Evolutionary conservation across 2,888 invertebrate genomes (phyloP), one percentile per base, ranked within the genome.

Genomic region (Cyrtodaria siliqua): DNA sequence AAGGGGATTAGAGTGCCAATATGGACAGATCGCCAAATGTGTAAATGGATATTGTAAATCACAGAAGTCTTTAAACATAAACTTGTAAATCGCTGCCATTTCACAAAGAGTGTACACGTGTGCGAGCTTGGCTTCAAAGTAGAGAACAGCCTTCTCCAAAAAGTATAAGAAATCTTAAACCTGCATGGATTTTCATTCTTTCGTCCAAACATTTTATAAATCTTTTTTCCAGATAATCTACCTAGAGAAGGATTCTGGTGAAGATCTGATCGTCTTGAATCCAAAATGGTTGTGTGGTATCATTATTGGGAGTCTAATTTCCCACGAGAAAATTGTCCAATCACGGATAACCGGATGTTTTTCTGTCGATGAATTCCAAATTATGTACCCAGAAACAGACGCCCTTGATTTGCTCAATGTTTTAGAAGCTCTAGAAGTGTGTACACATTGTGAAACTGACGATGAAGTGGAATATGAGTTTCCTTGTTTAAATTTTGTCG

Each of bases 401-500:
- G 95, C 96, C 3, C 92, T 94, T 66, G 95, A 96, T 86, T 94
- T 96, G 84, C 93, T 96, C 55, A 95, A 95, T 64, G 92, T 94
- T 12, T 92, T 96, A 53, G 96, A 96, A 92, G 95, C 96, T 6
- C 93, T 96, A 69, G 95, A 96, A 89, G 92, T 96, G 56, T 96
- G 96, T 88, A 95, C 95, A 68, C 92, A 95, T 94, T 95, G 95
- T 91, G 95, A 96, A 85, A 95, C 95, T 38, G 96, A 95, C 70
- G 95, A 95, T 2, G 96, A 96, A 86, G 93, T 95, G 16, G 96
- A 96, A 87, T 96, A 95, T 90, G 96, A 96, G 93, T 96, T 96
- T 89, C 96, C 96, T 0, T 95, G 95, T 86, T 95, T 96, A 89
- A 93, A 93, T 78, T 94, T 95, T 79, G 94, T 95, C 3, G 95